Conservation (phyloP, 1,140 invertebrate species). For the Brachionus angularis region DNA sequence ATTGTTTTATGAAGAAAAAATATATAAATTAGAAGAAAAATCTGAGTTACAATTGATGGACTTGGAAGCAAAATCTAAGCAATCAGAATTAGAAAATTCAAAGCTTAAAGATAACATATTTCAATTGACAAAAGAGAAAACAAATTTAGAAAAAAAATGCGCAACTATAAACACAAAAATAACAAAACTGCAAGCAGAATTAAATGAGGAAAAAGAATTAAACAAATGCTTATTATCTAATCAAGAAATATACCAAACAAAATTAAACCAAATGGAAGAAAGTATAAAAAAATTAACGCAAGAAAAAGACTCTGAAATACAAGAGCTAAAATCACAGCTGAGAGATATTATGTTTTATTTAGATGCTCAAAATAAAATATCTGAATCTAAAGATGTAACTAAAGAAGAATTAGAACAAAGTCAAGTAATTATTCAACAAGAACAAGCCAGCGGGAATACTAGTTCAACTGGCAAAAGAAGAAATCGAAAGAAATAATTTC, state of each 20-base stretch:
- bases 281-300: slow-evolving; percentile 54
- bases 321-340: slow-evolving; percentile 81
- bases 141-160: slow-evolving; percentile 52
- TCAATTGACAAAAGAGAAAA: slow-evolving; percentile 53
- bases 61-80: slow-evolving; percentile 48
- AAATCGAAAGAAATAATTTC: no score
- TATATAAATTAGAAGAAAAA: slow-evolving; percentile 63
- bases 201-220: slow-evolving; percentile 73
- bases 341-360: slow-evolving; percentile 93
- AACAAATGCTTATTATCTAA: slow-evolving; percentile 71
- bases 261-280: slow-evolving; percentile 66
- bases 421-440: slow-evolving; percentile 19
- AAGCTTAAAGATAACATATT: slow-evolving; percentile 54
- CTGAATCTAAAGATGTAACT: slow-evolving; percentile 2
- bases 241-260: slow-evolving; percentile 71
- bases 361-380: slow-evolving; percentile 70
- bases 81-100: slow-evolving; percentile 23
- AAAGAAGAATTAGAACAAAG: slow-evolving; percentile 30
- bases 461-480: no score
- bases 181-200: slow-evolving; percentile 61
- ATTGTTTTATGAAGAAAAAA: slow-evolving; percentile 80
- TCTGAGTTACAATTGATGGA: neutral
- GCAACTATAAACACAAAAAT: slow-evolving; percentile 48
- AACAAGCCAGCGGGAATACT: slow-evolving; percentile 9
- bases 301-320: slow-evolving; percentile 63